Evolutionary conservation across 2,888 invertebrate genomes (phyloP).

Genomic region (Hanleya hanleyi): DNA sequence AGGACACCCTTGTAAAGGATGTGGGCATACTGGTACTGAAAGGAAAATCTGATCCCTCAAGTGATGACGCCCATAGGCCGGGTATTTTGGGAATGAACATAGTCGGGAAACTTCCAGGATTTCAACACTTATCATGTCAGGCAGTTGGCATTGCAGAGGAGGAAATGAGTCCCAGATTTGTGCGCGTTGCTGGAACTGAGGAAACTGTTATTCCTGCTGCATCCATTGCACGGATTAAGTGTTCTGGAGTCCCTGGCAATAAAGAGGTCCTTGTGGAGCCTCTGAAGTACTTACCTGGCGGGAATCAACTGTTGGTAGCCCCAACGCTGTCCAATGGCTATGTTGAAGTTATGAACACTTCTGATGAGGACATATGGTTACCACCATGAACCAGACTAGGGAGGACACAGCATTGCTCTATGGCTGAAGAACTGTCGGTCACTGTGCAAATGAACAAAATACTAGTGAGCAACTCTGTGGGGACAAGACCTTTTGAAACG

Average conservation of each 20-base stretch:
- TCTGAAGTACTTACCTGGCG: not conserved
- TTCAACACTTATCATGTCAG: no score
- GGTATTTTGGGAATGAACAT: no score
- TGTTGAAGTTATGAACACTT: constrained; percentile 9
- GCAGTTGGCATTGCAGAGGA: no score
- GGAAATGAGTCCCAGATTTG: no score
- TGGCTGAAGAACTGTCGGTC: not conserved
- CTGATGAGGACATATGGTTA: constrained; percentile 7
- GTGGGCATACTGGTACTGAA: no score
- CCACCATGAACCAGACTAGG: constrained; percentile 9
- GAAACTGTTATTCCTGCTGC: not conserved
- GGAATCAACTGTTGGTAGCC: not conserved
- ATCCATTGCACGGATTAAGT: not conserved
- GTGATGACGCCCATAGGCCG: no score
- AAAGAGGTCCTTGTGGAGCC: not conserved
- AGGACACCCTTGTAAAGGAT: no score
- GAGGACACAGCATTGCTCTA: not conserved
- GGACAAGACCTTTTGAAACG: not conserved
- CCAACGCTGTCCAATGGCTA: not conserved
- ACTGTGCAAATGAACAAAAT: not conserved
- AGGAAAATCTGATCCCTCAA: no score
- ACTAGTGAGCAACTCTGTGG: not conserved
- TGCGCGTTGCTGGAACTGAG: not conserved
- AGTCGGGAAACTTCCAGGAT: no score
- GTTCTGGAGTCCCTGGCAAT: not conserved